Conservation (phyloP, 2,113 vertebrate species). For the Cryptotis parvus region DNA sequence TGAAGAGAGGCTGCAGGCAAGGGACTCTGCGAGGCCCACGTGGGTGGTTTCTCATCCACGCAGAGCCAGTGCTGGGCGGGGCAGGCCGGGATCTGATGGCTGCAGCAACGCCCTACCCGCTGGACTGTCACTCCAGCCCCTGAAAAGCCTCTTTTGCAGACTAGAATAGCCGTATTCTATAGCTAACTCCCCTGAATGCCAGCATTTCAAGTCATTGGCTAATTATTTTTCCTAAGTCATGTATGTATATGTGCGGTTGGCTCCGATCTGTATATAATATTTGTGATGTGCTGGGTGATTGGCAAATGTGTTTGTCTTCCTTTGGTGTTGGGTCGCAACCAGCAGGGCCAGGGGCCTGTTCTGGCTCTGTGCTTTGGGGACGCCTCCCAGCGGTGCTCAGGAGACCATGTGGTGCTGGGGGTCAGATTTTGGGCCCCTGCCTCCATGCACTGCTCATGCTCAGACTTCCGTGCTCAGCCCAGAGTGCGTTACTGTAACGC, state of each 20-base stretch:
- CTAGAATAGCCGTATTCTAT: neutral
- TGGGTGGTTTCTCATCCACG: neutral
- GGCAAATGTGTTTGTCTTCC: neutral
- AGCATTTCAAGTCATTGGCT: neutral
- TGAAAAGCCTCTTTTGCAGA: neutral
- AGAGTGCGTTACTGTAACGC: neutral
- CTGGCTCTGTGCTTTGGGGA: no score
- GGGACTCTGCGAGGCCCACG: rapidly evolving
- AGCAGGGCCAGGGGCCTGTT: no score
- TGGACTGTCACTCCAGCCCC: no score
- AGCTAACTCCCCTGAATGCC: neutral
- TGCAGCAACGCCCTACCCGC: no score
- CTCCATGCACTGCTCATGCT: no score
- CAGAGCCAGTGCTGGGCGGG: no score
- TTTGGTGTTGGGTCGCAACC: no score
- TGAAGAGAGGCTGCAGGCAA: neutral
- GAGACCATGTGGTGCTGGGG: no score
- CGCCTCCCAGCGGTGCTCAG: no score
- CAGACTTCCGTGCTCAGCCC: no score
- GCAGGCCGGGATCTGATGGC: no score
- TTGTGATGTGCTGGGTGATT: neutral
- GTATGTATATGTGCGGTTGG: neutral
- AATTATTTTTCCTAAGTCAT: neutral
- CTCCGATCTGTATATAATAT: neutral
- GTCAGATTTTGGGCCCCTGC: no score